Evolutionary conservation across 2,797 vertebrate species (phyloP), one percentile per base, ranked within the genome.

Genomic region (Diplodus puntazzo): DNA sequence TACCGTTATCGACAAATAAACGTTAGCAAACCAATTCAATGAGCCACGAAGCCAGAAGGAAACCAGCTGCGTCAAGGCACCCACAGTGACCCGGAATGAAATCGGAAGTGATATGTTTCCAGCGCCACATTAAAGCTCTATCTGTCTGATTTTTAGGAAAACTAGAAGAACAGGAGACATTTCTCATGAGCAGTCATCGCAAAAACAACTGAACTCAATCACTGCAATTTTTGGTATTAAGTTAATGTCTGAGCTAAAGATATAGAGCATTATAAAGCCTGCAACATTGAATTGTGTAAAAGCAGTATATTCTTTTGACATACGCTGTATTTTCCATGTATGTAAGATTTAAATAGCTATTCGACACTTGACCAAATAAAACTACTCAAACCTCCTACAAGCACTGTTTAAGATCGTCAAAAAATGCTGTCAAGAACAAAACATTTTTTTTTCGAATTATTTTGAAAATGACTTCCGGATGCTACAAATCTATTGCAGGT

Each of bases 41-140:
- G 85, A 88, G 74, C 88, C 91, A 92, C 91, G 87, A 89, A 88
- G 75, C 67, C 86, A 87, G 82, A 84, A 83, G 84, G 67, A 3
- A 68, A 43, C 0, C 62, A 48, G 61, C 45, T 8, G 17, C 57
- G 23, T 79, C 49, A 83, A 88, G 85, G 1, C 17, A 0, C 0
- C 14, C 2, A 0, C 1, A 5, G 13, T 67, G 18, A 81, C 7
- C 17, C 0, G 12, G 4, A 1, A 0, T 1, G 0, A 0, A 0
- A 83, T 73, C 57, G 81, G 87, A 93, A 83, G n/a, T 45, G 0
- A 0, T 0, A 3, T 5, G 2, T 43, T 67, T 53, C 49, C 4
- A 7, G 8, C 20, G 3, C 4, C 2, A 59, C 69, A 50, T 77
- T 74, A 81, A 86, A 79, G 25, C 1, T 1, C 16, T 1, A 17